These are phyloP conservation scores for Psilanteris sp. DNA, from an alignment of 1,140 invertebrate species.

Conservation along the genomic window DNA sequence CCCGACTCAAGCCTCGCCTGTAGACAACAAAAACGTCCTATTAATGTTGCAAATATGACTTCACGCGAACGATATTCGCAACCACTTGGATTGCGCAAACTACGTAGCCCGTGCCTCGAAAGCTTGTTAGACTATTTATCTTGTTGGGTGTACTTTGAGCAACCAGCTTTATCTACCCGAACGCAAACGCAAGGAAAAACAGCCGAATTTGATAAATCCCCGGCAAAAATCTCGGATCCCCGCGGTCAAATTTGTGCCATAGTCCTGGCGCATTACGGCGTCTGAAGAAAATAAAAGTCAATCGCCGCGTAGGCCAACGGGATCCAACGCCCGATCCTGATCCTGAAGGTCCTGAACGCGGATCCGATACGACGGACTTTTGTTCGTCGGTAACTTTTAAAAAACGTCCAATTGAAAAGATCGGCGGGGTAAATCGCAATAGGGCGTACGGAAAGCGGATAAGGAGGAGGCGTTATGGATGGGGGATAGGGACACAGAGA, in stretches of 20 bases:
- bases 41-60: constrained; percentile 22
- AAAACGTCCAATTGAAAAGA: constrained; percentile 11
- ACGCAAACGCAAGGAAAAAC: constrained; percentile 24
- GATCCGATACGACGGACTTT: too few species aligned
- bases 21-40: not conserved
- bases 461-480: constrained; percentile 4
- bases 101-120: constrained; percentile 3
- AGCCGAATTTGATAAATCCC: constrained; percentile 30
- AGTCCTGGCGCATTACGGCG: too few species aligned
- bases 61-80: constrained; percentile 5
- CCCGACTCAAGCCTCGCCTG: not conserved
- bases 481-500: constrained; percentile 27
- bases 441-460: constrained; percentile 13
- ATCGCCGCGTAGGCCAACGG: too few species aligned
- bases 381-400: too few species aligned
- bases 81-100: constrained; percentile 11
- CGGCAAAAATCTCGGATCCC: constrained; percentile 11
- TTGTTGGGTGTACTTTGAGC: constrained; percentile 16
- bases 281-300: too few species aligned
- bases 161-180: constrained; percentile 9
- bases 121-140: constrained; percentile 45
- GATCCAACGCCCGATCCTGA: too few species aligned
- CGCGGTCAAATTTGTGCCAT: constrained; percentile 12
- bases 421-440: constrained; percentile 5
- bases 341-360: too few species aligned